Evolutionary conservation across 2,113 vertebrate genomes (phyloP).

Genomic region (Neotoma lepida): DNA sequence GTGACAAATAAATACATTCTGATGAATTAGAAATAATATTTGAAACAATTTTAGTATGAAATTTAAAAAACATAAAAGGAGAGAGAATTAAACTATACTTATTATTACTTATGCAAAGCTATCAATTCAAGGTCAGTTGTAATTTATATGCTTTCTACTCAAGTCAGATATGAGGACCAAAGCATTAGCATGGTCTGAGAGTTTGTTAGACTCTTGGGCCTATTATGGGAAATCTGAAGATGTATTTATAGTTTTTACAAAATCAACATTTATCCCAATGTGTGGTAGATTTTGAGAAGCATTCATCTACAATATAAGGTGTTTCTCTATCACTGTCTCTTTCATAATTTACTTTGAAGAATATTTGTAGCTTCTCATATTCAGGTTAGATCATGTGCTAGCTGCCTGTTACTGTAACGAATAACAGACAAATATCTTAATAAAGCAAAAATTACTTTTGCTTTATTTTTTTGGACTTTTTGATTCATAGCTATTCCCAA

Average conservation of each 20-base stretch:
- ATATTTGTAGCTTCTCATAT: background rate
- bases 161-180: fast-evolving
- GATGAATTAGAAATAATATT: background rate
- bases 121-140: background rate
- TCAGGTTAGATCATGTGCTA: background rate
- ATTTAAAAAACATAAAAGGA: too few species aligned
- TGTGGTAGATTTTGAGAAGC: background rate
- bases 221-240: background rate
- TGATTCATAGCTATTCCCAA: background rate
- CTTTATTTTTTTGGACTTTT: background rate
- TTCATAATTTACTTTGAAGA: background rate
- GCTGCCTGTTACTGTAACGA: background rate
- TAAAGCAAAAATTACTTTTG: background rate
- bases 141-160: background rate
- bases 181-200: background rate
- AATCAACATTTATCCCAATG: background rate
- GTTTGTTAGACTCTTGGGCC: background rate
- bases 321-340: background rate
- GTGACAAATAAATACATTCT: too few species aligned
- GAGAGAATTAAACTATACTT: background rate
- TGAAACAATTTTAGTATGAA: background rate
- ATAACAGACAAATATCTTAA: background rate
- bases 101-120: background rate
- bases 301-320: background rate
- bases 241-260: background rate